A percentile compares a stretch with the other conserved stretches of the same genome.
phyloP scores from a whole-genome alignment of 2,888 invertebrate species.

The Amphimallon solstitiale region DNA sequence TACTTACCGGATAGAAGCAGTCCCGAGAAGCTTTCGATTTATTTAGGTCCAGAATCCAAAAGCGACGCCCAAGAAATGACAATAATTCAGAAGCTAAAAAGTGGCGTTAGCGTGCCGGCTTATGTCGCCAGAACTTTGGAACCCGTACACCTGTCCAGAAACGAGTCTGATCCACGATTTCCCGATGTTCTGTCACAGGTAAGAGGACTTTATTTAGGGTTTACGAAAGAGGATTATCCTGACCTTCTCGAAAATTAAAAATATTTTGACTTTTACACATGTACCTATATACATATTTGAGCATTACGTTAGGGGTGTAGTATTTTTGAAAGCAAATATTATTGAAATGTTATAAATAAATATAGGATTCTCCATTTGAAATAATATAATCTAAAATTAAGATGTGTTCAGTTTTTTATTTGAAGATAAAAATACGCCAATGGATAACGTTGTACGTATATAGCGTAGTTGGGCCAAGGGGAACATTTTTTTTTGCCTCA shows the following conservation, averaged over 20 bases:
- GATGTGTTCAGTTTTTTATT: too few relatives aligned
- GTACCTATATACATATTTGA: too few relatives aligned
- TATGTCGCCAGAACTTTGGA: slow-evolving; percentile 65
- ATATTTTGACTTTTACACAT: too few relatives aligned
- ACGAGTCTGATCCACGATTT: slow-evolving; percentile 65
- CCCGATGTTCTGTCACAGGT: slow-evolving; percentile 63
- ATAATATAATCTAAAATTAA: too few relatives aligned
- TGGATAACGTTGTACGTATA: too few relatives aligned
- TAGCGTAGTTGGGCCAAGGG: too few relatives aligned
- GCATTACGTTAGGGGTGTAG: too few relatives aligned
- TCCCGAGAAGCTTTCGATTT: slow-evolving; percentile 59
- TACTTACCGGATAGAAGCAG: slow-evolving; percentile 66
- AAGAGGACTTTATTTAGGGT: slow-evolving; percentile 33
- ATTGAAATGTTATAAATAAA: too few relatives aligned
- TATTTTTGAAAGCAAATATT: too few relatives aligned
- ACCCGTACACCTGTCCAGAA: slow-evolving; percentile 63
- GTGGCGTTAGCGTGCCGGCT: slow-evolving; percentile 52
- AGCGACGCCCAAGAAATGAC: slow-evolving; percentile 55
- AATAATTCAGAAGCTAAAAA: slow-evolving; percentile 53
- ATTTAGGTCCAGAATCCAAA: slow-evolving; percentile 57
- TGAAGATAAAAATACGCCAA: too few relatives aligned
- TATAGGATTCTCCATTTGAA: too few relatives aligned
- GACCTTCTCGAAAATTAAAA: background rate
- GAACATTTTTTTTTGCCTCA: too few relatives aligned
- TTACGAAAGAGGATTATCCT: slow-evolving; percentile 9